A percentile compares a stretch with the other conserved stretches of the same genome.
These are phyloP conservation scores for Noturus placidus DNA, from an alignment of 2,113 vertebrate species.

Conservation along the genomic window DNA sequence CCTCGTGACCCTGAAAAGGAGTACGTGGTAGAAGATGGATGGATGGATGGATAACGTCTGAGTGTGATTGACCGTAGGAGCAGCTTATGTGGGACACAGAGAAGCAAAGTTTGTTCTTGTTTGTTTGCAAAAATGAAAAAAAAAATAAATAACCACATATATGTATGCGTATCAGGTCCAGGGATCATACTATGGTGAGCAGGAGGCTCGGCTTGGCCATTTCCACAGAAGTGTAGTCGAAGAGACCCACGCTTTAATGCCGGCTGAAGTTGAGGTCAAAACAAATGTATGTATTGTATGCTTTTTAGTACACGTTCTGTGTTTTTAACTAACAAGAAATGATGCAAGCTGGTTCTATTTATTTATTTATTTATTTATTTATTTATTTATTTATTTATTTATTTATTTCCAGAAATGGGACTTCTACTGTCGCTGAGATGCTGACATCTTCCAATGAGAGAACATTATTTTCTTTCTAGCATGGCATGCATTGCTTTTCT, in stretches of 20 bases:
- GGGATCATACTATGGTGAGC: constrained; percentile 81
- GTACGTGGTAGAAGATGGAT: no score
- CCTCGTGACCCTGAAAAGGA: no score
- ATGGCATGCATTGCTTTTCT: background rate
- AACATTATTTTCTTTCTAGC: constrained; percentile 1
- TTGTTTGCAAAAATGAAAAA: background rate
- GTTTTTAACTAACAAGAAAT: background rate
- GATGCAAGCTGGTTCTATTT: background rate
- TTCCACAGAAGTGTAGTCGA: constrained; percentile 85
- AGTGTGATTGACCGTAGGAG: background rate
- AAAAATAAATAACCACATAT: background rate
- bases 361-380: constrained; percentile 21
- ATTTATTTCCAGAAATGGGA: constrained; percentile 82
- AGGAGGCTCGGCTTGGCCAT: constrained; percentile 80
- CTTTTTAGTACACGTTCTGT: background rate
- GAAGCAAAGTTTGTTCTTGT: background rate
- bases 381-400: background rate
- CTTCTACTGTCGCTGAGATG: constrained; percentile 82
- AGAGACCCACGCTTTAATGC: constrained; percentile 79
- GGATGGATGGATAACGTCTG: no score
- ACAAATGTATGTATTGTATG: constrained; percentile 75
- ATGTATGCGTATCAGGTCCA: constrained; percentile 73
- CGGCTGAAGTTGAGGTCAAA: constrained; percentile 77
- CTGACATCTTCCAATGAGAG: background rate
- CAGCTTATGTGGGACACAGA: background rate